Conservation (phyloP, 2,888 invertebrate species). For the Yponomeuta evonymella region DNA sequence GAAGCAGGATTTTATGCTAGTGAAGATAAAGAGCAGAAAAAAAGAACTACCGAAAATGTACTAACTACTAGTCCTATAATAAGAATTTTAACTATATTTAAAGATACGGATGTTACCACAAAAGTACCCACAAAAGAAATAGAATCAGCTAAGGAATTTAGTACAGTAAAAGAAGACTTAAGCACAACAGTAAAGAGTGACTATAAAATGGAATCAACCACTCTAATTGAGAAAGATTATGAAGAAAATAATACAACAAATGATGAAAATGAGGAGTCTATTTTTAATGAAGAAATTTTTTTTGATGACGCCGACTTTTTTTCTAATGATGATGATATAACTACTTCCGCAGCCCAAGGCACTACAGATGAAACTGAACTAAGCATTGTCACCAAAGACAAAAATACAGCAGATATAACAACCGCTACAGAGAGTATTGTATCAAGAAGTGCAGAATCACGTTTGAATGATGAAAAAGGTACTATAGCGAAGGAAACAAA, state of each 20-base stretch:
- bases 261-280: neutral
- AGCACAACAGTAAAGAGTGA: neutral
- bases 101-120: slow-evolving; percentile 17
- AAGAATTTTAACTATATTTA: neutral
- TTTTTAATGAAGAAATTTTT: neutral
- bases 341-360: neutral
- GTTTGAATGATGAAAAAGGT: neutral
- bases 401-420: neutral
- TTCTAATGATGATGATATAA: neutral
- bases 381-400: neutral
- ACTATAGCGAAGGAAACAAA: neutral
- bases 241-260: neutral
- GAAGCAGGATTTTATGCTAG: neutral
- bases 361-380: neutral
- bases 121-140: neutral
- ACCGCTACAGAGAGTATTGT: neutral
- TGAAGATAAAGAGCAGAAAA: neutral
- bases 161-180: neutral
- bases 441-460: neutral
- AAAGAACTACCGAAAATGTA: neutral
- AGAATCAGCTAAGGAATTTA: neutral
- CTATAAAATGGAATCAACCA: neutral
- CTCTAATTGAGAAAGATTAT: neutral
- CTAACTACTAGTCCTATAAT: neutral
- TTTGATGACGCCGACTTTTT: neutral